phyloP scores from a whole-genome alignment of 2,888 invertebrate genomes.

The Petrophora chlorosata region DNA sequence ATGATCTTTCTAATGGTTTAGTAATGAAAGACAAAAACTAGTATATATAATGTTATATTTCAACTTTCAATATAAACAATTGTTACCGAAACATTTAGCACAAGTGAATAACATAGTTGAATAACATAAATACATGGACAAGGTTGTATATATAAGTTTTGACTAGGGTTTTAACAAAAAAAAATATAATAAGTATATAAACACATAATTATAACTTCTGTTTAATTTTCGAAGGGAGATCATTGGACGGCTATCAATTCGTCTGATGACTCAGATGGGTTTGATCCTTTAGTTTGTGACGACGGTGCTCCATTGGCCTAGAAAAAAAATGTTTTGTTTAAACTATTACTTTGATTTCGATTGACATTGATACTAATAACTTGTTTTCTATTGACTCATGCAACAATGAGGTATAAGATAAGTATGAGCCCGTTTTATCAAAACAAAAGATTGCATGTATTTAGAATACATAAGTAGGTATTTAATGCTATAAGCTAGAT shows the following conservation, averaged over 20 bases:
- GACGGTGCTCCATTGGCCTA: slow-evolving; percentile 25
- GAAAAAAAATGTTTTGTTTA: slow-evolving; percentile 22
- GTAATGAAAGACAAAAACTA: neutral
- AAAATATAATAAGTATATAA: neutral
- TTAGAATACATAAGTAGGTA: too few relatives aligned
- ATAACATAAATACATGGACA: neutral
- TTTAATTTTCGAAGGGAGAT: neutral
- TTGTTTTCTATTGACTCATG: too few relatives aligned
- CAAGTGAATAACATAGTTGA: neutral
- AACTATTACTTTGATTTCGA: neutral
- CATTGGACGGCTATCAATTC: slow-evolving; percentile 14
- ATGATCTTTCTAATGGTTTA: too few relatives aligned
- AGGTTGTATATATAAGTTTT: neutral
- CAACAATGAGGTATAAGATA: too few relatives aligned
- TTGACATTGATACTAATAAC: neutral
- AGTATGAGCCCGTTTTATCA: too few relatives aligned
- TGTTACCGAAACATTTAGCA: neutral
- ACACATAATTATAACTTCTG: neutral
- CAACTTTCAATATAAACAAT: slow-evolving; percentile 10
- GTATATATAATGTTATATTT: slow-evolving; percentile 7
- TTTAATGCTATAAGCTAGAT: too few relatives aligned
- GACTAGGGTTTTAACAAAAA: neutral
- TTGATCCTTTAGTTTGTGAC: slow-evolving; percentile 18
- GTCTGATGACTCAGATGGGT: neutral
- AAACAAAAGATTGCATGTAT: too few relatives aligned